Evolutionary conservation across 1,140 invertebrate genomes (phyloP).

Genomic region (Plutomurus gul): DNA sequence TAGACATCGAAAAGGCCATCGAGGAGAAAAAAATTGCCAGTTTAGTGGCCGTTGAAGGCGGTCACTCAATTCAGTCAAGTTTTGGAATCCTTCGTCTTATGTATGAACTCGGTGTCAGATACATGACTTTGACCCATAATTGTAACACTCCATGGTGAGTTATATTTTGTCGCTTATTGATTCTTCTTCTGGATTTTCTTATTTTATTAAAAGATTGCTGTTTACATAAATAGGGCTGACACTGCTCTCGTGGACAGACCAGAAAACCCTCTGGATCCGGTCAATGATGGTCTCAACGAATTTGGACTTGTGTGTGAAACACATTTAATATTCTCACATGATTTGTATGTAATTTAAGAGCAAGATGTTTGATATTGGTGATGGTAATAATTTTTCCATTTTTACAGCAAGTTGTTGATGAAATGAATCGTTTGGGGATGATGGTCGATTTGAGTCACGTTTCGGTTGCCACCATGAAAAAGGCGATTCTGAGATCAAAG

Average conservation of each 20-base stretch:
- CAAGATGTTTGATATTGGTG: background rate
- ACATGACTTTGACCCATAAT: conserved; percentile 64
- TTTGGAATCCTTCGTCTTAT: conserved; percentile 58
- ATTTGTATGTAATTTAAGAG: background rate
- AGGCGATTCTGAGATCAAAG: conserved; percentile 59
- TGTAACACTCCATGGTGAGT: conserved; percentile 64
- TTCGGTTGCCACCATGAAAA: conserved; percentile 57
- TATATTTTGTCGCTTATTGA: background rate
- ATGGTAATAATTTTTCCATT: background rate
- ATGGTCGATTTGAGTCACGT: conserved; percentile 69
- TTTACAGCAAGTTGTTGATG: conserved; percentile 42
- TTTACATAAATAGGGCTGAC: conserved; percentile 40
- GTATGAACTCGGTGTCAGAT: conserved; percentile 53
- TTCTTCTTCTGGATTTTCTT: background rate
- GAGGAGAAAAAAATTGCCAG: conserved; percentile 59
- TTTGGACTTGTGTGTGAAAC: conserved; percentile 44
- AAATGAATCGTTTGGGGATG: conserved; percentile 67
- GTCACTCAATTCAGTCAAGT: conserved; percentile 63
- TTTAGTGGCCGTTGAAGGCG: conserved; percentile 63
- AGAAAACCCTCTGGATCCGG: background rate
- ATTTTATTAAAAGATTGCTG: background rate
- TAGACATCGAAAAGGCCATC: conserved; percentile 45
- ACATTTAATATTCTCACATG: background rate
- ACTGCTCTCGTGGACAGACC: conserved; percentile 34
- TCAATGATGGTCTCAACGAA: conserved; percentile 38